Percentiles rank a stretch among this genome's conserved stretches.
Conservation (phyloP, 1,140 invertebrate species). For the Leptinotarsa texana region DNA sequence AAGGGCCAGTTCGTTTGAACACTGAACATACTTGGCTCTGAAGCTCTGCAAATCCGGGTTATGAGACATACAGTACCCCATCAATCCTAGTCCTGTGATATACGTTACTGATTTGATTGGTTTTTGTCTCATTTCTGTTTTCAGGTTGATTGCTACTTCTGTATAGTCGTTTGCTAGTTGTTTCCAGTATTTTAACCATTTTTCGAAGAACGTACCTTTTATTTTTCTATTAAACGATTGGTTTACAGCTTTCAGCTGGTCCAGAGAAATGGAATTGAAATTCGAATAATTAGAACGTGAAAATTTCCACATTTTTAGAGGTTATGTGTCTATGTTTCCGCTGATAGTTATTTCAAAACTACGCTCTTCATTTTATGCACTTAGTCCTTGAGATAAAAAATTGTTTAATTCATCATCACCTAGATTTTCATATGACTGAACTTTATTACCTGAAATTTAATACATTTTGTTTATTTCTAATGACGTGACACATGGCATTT, state of each 20-base stretch:
- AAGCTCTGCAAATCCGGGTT: conserved; percentile 72
- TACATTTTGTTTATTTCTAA: too few relatives aligned
- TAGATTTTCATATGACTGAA: too few relatives aligned
- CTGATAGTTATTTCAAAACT: too few relatives aligned
- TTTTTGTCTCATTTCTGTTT: conserved; percentile 61
- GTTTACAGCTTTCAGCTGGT: conserved; percentile 33
- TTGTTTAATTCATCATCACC: too few relatives aligned
- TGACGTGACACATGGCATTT: too few relatives aligned
- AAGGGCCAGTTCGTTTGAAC: conserved; percentile 66
- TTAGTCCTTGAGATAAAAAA: too few relatives aligned
- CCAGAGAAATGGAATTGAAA: conserved; percentile 15
- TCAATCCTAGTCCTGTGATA: conserved; percentile 55
- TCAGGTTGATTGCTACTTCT: conserved; percentile 62
- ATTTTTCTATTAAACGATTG: conserved; percentile 43
- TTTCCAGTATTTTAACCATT: conserved; percentile 68
- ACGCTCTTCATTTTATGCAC: too few relatives aligned
- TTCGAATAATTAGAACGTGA: conserved; percentile 19
- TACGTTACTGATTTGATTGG: conserved; percentile 61
- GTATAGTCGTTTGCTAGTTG: conserved; percentile 64
- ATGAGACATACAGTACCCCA: conserved; percentile 57
- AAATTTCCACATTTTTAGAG: conserved; percentile 24
- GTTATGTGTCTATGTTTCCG: background rate
- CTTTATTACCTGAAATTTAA: too few relatives aligned
- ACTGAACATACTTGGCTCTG: conserved; percentile 61
- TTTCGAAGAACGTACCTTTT: conserved; percentile 67